These are phyloP conservation scores for Criorhina ranunculi DNA, from an alignment of 2,888 invertebrate species.

Conservation along the genomic window DNA sequence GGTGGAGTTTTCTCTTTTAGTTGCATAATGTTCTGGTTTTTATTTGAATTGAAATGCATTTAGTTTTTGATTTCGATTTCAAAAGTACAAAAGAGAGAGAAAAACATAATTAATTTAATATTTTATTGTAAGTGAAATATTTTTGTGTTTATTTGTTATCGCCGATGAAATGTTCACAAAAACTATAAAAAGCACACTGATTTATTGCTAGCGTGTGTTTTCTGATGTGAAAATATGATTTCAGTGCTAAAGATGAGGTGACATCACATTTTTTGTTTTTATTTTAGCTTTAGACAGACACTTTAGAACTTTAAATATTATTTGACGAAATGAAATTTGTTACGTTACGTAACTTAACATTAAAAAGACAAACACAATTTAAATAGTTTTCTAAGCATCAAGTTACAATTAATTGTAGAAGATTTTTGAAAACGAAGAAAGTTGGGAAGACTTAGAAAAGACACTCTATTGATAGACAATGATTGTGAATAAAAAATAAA, in stretches of 20 bases:
- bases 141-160: slow-evolving; percentile 36
- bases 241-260: slow-evolving; percentile 72
- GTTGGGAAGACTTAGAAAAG: neutral
- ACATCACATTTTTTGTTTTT: slow-evolving; percentile 40
- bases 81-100: slow-evolving; percentile 68
- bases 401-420: neutral
- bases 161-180: slow-evolving; percentile 70
- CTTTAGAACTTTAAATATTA: slow-evolving; percentile 20
- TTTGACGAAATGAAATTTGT: neutral
- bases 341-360: slow-evolving; percentile 2
- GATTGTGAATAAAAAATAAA: no score
- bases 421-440: no score
- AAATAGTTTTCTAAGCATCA: neutral
- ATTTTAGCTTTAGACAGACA: slow-evolving; percentile 28
- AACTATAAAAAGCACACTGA: slow-evolving; percentile 74
- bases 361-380: slow-evolving; percentile 24
- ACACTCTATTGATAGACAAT: neutral
- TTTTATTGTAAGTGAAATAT: slow-evolving; percentile 26
- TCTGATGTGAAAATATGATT: slow-evolving; percentile 60
- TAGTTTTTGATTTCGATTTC: slow-evolving; percentile 26
- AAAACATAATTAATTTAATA: slow-evolving; percentile 65
- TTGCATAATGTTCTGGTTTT: slow-evolving; percentile 53
- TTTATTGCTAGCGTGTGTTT: slow-evolving; percentile 68
- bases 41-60: slow-evolving; percentile 48
- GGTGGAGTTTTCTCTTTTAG: slow-evolving; percentile 67